Conservation (phyloP, 2,797 vertebrate species). For the Chloroceryle amazona region DNA sequence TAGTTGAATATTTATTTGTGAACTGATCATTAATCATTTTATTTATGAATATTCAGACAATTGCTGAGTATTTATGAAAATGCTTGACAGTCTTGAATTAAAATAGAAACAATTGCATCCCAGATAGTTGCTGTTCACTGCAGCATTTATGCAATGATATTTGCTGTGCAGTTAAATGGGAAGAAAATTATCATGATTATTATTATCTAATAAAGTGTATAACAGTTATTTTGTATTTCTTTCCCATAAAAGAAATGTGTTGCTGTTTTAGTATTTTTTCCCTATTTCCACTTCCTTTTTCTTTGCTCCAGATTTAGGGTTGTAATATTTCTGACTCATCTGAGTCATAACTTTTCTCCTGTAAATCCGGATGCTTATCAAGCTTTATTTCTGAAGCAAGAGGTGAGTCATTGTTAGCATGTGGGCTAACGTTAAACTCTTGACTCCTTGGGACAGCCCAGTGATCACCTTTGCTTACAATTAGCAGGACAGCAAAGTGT, state of each 20-base stretch:
- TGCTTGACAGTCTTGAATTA: background rate
- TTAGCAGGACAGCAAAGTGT: background rate
- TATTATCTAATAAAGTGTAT: background rate
- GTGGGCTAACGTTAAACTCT: background rate
- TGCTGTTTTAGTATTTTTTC: background rate
- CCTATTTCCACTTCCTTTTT: background rate
- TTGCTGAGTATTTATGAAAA: background rate
- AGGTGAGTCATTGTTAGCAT: background rate
- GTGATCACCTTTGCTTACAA: background rate
- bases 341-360: background rate
- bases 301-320: background rate
- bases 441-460: background rate
- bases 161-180: background rate
- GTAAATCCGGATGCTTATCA: background rate
- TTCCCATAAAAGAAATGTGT: background rate
- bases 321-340: background rate
- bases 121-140: background rate
- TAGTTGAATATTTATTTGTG: background rate
- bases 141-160: background rate
- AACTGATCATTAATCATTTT: background rate
- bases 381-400: background rate
- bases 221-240: background rate
- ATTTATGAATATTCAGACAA: background rate
- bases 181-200: background rate
- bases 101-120: background rate